Evolutionary conservation across 2,888 invertebrate genomes (phyloP), one percentile per base, ranked within the genome.

Genomic region (Sesia bembeciformis): DNA sequence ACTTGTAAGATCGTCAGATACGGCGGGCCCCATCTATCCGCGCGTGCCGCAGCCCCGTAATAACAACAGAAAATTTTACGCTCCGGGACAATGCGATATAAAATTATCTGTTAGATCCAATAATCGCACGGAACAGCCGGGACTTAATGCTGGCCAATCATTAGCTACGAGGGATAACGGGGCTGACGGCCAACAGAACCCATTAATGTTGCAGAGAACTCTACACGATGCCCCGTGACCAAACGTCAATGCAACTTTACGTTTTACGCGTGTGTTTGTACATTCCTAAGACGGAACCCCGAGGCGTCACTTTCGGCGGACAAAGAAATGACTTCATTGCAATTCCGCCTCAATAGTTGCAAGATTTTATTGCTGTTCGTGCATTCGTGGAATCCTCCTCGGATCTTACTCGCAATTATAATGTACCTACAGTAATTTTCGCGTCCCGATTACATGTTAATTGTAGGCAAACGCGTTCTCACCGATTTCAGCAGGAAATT

Each of bases 31-130:
- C 40, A 50, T 51, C 39, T 50, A 50, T 50, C 50, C 39, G 58
- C 58, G 61, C 76, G 77, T 79, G 77, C 76, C 69, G 66, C 58
- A 66, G 66, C 67, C 66, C 80, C 76, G 81, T 82, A 84, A 84
- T 88, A 86, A 86, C 87, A 84, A 86, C 87, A 82, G 87, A 81
- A 81, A 84, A 86, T 86, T 84, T 88, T 87, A 85, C 88, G 88
- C 89, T 89, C 84, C 86, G 72, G 89, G 89, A 89, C 89, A 89
- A 88, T 89, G 81, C 87, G 81, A 87, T 86, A 85, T 88, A 86
- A 88, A 89, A 89, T 89, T 88, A 89, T 88, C 89, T 86, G 88
- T 86, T 88, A 87, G 89, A 88, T 86, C 89, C 89, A 89, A 88
- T 89, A 88, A 89, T 89, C 88, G 87, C 85, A 85, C 79, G 78